phyloP scores from a whole-genome alignment of 2,888 invertebrate species.

The Orthonevra nobilis region DNA sequence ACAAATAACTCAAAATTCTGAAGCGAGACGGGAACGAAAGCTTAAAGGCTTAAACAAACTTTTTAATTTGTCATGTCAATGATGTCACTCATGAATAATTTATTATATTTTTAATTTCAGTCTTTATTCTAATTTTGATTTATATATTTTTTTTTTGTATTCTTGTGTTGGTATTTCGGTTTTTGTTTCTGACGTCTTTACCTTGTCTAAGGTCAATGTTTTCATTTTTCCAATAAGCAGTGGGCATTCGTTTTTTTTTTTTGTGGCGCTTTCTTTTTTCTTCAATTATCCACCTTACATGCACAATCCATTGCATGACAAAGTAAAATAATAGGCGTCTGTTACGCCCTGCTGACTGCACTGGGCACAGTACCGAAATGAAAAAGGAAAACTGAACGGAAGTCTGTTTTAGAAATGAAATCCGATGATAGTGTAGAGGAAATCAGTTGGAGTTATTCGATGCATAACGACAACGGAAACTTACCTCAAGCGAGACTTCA shows the following conservation, averaged over 20 bases:
- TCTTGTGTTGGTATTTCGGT: neutral
- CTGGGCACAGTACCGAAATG: neutral
- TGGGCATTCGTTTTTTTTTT: neutral
- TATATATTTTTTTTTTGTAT: neutral
- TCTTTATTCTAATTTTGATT: neutral
- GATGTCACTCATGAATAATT: too few species aligned
- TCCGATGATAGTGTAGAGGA: neutral
- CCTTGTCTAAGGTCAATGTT: conserved; percentile 23
- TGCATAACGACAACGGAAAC: conserved; percentile 41
- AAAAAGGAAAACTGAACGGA: conserved; percentile 33
- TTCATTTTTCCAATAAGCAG: neutral
- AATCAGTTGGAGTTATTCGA: conserved; percentile 26
- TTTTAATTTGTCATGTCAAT: too few species aligned
- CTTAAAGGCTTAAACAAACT: too few species aligned
- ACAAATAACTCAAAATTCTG: too few species aligned
- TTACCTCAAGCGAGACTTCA: conserved; percentile 22
- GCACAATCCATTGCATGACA: conserved; percentile 6
- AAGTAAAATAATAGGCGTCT: conserved; percentile 6
- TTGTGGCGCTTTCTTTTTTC: neutral
- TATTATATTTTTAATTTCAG: neutral
- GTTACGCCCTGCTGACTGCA: conserved; percentile 42
- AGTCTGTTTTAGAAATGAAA: conserved; percentile 11
- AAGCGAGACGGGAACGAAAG: too few species aligned
- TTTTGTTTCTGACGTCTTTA: conserved; percentile 28
- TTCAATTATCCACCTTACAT: conserved; percentile 4